Evolutionary conservation across 1,140 invertebrate genomes (phyloP).

Genomic region (Heliothis subflexa): DNA sequence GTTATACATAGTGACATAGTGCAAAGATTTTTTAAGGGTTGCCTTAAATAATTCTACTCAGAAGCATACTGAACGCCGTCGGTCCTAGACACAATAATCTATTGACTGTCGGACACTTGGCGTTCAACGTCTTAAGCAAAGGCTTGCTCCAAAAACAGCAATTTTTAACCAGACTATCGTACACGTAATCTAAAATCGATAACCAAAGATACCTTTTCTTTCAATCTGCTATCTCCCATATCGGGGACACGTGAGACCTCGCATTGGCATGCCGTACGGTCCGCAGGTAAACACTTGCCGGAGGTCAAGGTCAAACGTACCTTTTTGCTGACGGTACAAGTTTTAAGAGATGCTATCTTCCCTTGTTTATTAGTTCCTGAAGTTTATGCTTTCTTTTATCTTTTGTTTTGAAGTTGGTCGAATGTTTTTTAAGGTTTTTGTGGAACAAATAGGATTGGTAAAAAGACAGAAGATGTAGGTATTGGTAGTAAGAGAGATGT

Average conservation of each 20-base stretch:
- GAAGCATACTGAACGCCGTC: too few relatives aligned
- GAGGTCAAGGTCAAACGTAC: slow-evolving; percentile 29
- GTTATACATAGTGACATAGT: too few relatives aligned
- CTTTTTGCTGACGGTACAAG: slow-evolving; percentile 23
- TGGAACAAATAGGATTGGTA: neutral
- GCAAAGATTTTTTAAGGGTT: too few relatives aligned
- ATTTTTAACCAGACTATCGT: neutral
- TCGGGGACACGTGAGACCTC: slow-evolving; percentile 9
- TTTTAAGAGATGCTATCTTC: neutral
- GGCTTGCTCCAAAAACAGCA: neutral
- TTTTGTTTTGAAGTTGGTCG: neutral
- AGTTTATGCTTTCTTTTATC: neutral
- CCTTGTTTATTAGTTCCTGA: neutral
- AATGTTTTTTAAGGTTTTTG: neutral
- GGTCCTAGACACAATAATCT: too few relatives aligned
- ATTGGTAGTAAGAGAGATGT: neutral
- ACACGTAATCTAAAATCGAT: slow-evolving; percentile 12
- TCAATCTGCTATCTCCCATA: slow-evolving; percentile 12
- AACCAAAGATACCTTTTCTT: slow-evolving; percentile 16
- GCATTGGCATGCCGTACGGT: slow-evolving; percentile 25
- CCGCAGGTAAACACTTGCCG: slow-evolving; percentile 27
- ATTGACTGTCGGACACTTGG: too few relatives aligned
- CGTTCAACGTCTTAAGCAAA: too few relatives aligned
- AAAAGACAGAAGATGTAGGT: neutral
- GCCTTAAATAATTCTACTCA: too few relatives aligned